Evolutionary conservation across 1,140 invertebrate species (phyloP), one percentile per base, ranked within the genome.

Genomic region (Drosophila fuyamai): DNA sequence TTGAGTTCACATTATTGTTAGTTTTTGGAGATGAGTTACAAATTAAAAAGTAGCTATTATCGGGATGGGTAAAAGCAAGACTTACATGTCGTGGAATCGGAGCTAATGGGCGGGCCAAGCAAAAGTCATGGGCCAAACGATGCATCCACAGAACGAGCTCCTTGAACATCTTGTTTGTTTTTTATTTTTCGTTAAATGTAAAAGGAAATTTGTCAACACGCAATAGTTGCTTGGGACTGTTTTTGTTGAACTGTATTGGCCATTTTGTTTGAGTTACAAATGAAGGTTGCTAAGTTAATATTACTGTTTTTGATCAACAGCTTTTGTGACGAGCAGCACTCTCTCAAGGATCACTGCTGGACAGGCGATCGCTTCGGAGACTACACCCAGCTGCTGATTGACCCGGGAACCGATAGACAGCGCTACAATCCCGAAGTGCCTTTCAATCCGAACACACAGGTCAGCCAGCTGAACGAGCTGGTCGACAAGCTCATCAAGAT

Each of bases 391-490:
- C 59, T 88, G 38, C 71, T 91, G 43, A 91, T 92, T 50, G 56
- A 61, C 1, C 47, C 78, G 2, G 89, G 78, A 36, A 61, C 70
- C 6, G 86, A 92, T 59, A 76, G 73, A 8, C 92, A 92, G 73
- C 86, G 90, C 12, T 92, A 92, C 27, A 92, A 92, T 78, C 92
- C 92, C 16, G 92, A 92, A 62, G 92, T 92, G 43, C 92, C 92
- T 56, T 76, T 76, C 63, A 77, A 79, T 43, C 57, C 76, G 6
- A 61, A 81, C 14, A 47, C 89, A 0, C 73, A 91, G 55, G 44
- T 56, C 29, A 90, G 57, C 38, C 77, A 84, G 58, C 44, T 92
- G 36, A 91, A 91, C 32, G 90, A 91, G 62, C 51, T 92, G 53
- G 81, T 79, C 35, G 92, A 92, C 55, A 92, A 92, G 55, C 72